Evolutionary conservation across 2,888 invertebrate species (phyloP), one percentile per base, ranked within the genome.

Genomic region (Baccha elongata): DNA sequence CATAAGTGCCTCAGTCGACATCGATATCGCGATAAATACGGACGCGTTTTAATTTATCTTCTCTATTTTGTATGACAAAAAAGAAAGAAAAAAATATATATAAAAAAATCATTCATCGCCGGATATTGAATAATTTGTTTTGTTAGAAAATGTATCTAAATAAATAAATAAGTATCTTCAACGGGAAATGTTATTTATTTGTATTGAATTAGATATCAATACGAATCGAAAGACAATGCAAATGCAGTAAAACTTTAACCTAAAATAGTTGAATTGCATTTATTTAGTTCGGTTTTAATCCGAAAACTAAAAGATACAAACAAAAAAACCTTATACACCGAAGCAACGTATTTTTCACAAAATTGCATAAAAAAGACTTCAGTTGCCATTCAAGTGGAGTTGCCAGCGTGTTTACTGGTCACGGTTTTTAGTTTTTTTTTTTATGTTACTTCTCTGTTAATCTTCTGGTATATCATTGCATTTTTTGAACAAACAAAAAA

Each of bases 1-100:
- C 78, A 78, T 78, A 78, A 83, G 78, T 83, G 78, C 72, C 78
- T 83, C 83, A 83, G 83, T 83, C 83, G 83, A 78, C 78, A 73
- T 78, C 83, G 72, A 78, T 67, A 83, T 55, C 83, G 83, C 83
- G 78, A 67, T 78, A 50, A 83, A 83, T 46, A 62, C 78, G 83
- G 83, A 78, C 83, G 83, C 78, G 72, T 83, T 53, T 17, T 62
- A 53, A 81, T 8, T 15, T 55, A 73, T 78, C 35, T 67, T 72
- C 60, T 72, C 32, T 15, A 52, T 32, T 19, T 32, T 50, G n/a
- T 29, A 5, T 26, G 26, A 65, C 8, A 58, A 60, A 67, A 8
- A 29, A 23, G 40, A 46, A 48, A 29, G 8, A 48, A 23, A 55
- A 62, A 15, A 62, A 37, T 1, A 32, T 32, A 32, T 8, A 32